phyloP scores from a whole-genome alignment of 2,797 vertebrate genomes.

The Sebastes miniatus region DNA sequence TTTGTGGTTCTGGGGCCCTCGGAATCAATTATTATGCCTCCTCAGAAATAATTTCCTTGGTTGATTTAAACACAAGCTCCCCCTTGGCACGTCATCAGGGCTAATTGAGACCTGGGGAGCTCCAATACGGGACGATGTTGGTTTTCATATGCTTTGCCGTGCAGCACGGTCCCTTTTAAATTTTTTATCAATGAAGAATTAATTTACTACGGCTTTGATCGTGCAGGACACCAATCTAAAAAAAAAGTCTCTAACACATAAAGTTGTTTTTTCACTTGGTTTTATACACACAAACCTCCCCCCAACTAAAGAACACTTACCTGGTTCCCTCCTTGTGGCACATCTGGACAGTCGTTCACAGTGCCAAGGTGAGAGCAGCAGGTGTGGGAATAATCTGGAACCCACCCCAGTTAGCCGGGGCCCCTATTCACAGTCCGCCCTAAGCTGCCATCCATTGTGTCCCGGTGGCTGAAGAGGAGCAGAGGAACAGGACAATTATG shows the following conservation, averaged over 20 bases:
- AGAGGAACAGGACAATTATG: slow-evolving; percentile 77
- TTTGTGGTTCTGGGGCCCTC: slow-evolving; percentile 75
- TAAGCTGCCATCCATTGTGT: slow-evolving; percentile 70
- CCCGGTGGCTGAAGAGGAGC: slow-evolving; percentile 57
- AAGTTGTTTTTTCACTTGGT: not conserved
- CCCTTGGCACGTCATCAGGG: slow-evolving; percentile 77
- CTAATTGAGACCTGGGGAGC: slow-evolving; percentile 82
- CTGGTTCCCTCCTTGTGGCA: slow-evolving; percentile 21
- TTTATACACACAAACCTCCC: not conserved
- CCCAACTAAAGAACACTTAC: slow-evolving; percentile 14
- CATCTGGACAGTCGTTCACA: slow-evolving; percentile 22
- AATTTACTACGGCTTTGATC: not conserved
- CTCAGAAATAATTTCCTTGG: slow-evolving; percentile 66
- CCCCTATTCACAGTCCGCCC: slow-evolving; percentile 53
- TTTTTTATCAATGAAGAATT: not conserved
- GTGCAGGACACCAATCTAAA: not conserved
- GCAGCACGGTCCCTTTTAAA: not conserved
- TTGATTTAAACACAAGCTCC: slow-evolving; percentile 77
- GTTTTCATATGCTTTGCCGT: slow-evolving; percentile 30
- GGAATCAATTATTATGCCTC: slow-evolving; percentile 76
- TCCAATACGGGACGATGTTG: slow-evolving; percentile 26
- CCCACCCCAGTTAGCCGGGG: slow-evolving; percentile 60
- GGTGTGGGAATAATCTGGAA: slow-evolving; percentile 78
- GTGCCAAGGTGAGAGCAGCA: slow-evolving; percentile 68
- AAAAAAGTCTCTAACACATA: not conserved